Base-by-base conservation (phyloP, 2,888 invertebrate species). In the Tiliacea aurago region DNA sequence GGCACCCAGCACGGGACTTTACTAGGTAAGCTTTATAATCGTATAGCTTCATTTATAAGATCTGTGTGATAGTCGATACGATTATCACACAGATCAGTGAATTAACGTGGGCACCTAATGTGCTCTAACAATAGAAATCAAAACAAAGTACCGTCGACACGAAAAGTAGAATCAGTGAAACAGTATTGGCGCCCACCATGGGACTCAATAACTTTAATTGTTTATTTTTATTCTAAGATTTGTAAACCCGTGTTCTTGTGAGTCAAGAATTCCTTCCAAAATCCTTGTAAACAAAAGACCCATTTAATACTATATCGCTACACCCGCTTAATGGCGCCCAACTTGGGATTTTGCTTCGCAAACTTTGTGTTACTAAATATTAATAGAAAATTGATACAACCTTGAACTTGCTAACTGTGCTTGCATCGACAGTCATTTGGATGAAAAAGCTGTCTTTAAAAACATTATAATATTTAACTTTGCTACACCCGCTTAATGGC, bases 1-100 rank as follows among this genome's bases (percentile, higher is more conserved):
- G 96, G 96, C 96, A 95, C 65, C 94, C 94, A n/a, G 91, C 96
- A 0, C 93, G 96, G 80, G 96, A 96, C 80, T 96, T 95, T 64
- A 96, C 96, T 9, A 96, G 96, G 96, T 96, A 87, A 66, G 53
- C 10, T 51, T 33, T 55, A 28, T 6, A 20, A 20, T 56, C 10
- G 10, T 18, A 20, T 28, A 15, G 45, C 13, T 47, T 15, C 2
- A n/a, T 28, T 59, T 23, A 28, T 20, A 49, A n/a, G n/a, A n/a
- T n/a, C n/a, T n/a, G n/a, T n/a, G n/a, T n/a, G n/a, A n/a, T n/a
- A n/a, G 13, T 47, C 2, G 13, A 47, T 47, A 20, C 18, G 33
- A 33, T 10, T 43, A 11, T 28, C 28, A 47, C 6, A 11, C 33
- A 33, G 18, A 20, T 33, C 10, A 47, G 28, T 41, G n/a, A 15